Base-by-base conservation (phyloP, 2,797 vertebrate genomes). In the Buphagus erythrorhynchus region DNA sequence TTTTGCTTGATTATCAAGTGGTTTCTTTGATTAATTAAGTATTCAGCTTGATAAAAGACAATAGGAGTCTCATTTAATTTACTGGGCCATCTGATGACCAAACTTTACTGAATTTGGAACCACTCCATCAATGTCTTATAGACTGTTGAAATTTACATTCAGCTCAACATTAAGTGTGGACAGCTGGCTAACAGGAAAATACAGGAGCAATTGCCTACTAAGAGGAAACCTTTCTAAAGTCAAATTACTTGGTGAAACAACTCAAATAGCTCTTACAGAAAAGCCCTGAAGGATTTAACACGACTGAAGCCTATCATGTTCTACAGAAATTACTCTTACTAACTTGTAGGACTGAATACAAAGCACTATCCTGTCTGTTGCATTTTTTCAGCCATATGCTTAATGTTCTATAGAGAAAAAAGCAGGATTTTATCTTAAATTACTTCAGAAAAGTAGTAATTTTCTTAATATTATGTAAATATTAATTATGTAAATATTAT, bases 171-270 rank as follows among this genome's bases (percentile, higher is more conserved):
- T 65, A 69, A 26, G 11, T 77, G 46, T 38, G 17, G 84, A 67
- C 63, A 94, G 57, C 52, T 94, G 81, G 29, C 35, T 91, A 90
- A 85, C 28, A 77, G 78, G 33, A 85, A 92, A 91, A 95, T 55
- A 73, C 29, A 91, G 52, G 16, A 90, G 15, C 6, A 88, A 86
- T 52, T 71, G 33, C 25, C 31, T 89, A 26, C 59, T 77, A 79
- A 90, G 17, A 74, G 19, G 16, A 87, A 91, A 77, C 48, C 57
- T 88, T 82, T 82, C 61, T 84, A 63, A 79, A 93, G 63, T 52
- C 36, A 89, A 92, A 91, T 89, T 87, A 16, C 59, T 77, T 79
- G 57, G 31, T 73, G 62, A 93, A 93, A 89, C 14, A 85, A 72
- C 33, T 88, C 13, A 85, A 94, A 85, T 31, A 69, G 24, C 61